Base-by-base conservation (phyloP, 2,797 vertebrate species). In the Sebastes hopkinsi region DNA sequence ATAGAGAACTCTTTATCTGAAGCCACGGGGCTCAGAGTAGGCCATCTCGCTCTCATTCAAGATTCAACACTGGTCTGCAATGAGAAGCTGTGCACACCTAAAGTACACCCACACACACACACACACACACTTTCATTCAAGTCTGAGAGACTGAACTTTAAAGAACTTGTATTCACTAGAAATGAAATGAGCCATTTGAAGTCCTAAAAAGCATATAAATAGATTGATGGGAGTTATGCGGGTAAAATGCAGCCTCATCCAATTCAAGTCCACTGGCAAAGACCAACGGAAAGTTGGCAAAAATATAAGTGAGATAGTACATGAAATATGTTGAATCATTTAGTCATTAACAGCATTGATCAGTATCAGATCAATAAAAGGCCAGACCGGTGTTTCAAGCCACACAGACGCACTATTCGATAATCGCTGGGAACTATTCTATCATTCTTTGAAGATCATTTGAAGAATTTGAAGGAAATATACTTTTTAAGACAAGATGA, bases 121-220 rank as follows among this genome's bases (percentile, higher is more conserved):
- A 14, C 38, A 42, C 38, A 42, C 38, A 42, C 38, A 42, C 18
- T 6, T 13, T 46, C 34, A 25, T 6, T 42, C 30, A 38, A n/a
- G 34, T 55, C 9, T 5, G 5, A 38, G 23, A 72, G 52, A n/a
- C 50, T 32, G 34, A 54, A 75, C 67, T 77, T 58, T 50, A 46
- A 77, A 67, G 42, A 73, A 50, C 46, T 55, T 22, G 32, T 3
- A 30, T 70, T 29, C 13, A 25, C 6, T 23, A 67, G 72, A 68
- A 58, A 65, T 29, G 67, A 82, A 78, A 73, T 76, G 9, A 77
- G 73, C 14, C 27, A 58, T 72, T 79, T 77, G 72, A 75, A 42
- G 71, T 75, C 30, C 59, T 36, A 18, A 70, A 30, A 18, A 56
- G 64, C 59, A 34, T 71, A 27, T 54, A 79, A 64, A 74, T 72